Evolutionary conservation across 2,888 invertebrate species (phyloP).

Genomic region (Macaria liturata): DNA sequence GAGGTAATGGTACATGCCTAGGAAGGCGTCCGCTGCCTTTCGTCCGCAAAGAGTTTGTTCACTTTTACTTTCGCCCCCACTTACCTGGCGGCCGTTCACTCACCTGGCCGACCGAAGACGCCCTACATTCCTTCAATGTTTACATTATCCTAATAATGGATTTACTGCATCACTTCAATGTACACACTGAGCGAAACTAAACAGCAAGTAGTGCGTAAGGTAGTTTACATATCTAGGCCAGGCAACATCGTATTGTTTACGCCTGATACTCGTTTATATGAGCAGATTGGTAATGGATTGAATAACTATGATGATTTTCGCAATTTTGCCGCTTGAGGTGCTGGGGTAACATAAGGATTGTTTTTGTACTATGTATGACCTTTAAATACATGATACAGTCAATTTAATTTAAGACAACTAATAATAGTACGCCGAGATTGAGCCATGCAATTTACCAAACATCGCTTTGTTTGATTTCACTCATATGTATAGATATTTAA

Average conservation of each 20-base stretch:
- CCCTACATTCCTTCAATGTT: slow-evolving; percentile 54
- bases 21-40: slow-evolving; percentile 58
- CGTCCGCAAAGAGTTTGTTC: slow-evolving; percentile 49
- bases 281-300: no score
- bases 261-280: no score
- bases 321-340: no score
- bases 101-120: slow-evolving; percentile 61
- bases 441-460: no score
- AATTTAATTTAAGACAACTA: no score
- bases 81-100: slow-evolving; percentile 50
- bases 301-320: no score
- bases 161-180: slow-evolving; percentile 11
- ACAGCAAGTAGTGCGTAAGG: neutral
- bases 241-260: no score
- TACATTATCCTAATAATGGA: slow-evolving; percentile 32
- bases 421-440: neutral
- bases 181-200: neutral
- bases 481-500: no score
- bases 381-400: no score
- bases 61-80: slow-evolving; percentile 74
- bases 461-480: no score
- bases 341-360: no score
- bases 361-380: no score
- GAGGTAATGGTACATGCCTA: slow-evolving; percentile 31
- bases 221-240: slow-evolving; percentile 1